phyloP scores from a whole-genome alignment of 2,888 invertebrate genomes.

The Melipona beecheii region DNA sequence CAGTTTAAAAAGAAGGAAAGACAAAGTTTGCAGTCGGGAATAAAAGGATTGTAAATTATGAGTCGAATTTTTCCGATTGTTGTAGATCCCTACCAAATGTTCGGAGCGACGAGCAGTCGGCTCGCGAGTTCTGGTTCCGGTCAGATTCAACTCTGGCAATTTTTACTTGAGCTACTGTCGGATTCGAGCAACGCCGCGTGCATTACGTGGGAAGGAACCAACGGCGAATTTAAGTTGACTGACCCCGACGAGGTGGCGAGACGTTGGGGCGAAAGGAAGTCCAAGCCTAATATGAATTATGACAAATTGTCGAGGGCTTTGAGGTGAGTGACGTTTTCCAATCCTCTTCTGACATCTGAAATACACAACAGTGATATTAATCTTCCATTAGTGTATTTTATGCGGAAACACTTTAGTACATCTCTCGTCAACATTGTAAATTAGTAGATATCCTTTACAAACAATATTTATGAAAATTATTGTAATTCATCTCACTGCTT shows the following conservation, averaged over 20 bases:
- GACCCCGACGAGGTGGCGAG: slow-evolving; percentile 99
- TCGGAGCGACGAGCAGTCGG: slow-evolving; percentile 98
- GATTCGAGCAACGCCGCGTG: slow-evolving; percentile 98
- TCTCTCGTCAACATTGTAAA: not conserved
- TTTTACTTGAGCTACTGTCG: slow-evolving; percentile 97
- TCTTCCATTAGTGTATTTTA: not conserved
- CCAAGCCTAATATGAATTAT: slow-evolving; percentile 99
- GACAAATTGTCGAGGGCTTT: slow-evolving; percentile 98
- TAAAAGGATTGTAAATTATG: not conserved
- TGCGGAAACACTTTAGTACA: not conserved
- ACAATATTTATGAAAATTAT: not conserved
- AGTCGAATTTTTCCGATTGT: slow-evolving; percentile 69
- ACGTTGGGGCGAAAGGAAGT: slow-evolving; percentile 99
- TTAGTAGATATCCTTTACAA: not conserved
- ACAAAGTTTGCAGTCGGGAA: not conserved
- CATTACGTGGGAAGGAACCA: slow-evolving; percentile 99
- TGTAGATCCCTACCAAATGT: slow-evolving; percentile 99
- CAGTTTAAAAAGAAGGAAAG: too few species aligned
- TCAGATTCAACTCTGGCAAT: slow-evolving; percentile 99
- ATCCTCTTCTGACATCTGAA: not conserved
- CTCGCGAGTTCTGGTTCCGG: slow-evolving; percentile 98
- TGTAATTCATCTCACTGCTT: not conserved
- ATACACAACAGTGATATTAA: not conserved
- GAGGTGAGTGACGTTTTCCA: slow-evolving; percentile 87
- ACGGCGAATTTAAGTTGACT: slow-evolving; percentile 99